Base-by-base conservation (phyloP, 2,797 vertebrate genomes). In the Sphenodon punctatus region DNA sequence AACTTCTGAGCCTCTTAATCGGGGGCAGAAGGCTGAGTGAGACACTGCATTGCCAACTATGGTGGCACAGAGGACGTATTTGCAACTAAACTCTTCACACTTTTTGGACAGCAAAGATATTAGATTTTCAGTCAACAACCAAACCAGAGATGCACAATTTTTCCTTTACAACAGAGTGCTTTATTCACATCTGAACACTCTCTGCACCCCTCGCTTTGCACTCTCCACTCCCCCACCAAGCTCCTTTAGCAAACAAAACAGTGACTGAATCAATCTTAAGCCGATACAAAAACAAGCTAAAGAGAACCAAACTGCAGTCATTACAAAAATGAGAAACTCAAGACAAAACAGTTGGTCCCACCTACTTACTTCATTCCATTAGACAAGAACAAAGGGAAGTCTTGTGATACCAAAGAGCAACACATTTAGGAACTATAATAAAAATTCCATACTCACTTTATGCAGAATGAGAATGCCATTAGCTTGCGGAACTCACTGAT, bases 21-120 rank as follows among this genome's bases (percentile, higher is more conserved):
- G 39, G 25, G 20, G 16, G 45, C 17, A 51, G 19, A 7, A 3
- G 17, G 49, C 25, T 70, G 17, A 20, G 67, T 69, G 46, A 66
- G 45, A 49, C 53, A 43, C 46, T 56, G 53, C 60, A 45, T 38
- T 27, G 65, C 59, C 22, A 22, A 23, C 45, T 76, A 39, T 16
- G 25, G n/a, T 60, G 23, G 20, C 32, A 38, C 10, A 76, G 45
- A 45, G 15, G 25, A 72, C 42, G 36, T 49, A 51, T 87, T 86
- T 83, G 51, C 64, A 80, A 88, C 88, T 85, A 86, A 88, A 88
- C 60, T 71, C 73, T 85, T 85, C 73, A 84, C 53, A 30, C 77
- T 81, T 89, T 84, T 82, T 88, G 84, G 87, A 71, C 87, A 84
- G 27, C 61, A 85, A 67, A 75, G 58, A 74, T 72, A 76, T 81